Base-by-base conservation (phyloP, 2,113 vertebrate genomes). In the Pituophis catenifer region DNA sequence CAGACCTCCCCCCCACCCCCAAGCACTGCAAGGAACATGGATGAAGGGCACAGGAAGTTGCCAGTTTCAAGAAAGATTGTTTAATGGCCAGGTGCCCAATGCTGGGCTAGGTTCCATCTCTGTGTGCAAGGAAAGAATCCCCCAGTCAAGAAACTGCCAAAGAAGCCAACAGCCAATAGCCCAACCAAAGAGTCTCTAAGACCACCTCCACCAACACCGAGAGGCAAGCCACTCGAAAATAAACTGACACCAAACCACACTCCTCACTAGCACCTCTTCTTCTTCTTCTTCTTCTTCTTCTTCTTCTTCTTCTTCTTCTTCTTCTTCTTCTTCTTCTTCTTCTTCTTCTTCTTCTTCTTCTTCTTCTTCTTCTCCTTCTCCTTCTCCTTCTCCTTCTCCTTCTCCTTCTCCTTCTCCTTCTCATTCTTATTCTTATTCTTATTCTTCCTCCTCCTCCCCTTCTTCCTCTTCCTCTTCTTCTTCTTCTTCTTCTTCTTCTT, bases 1-100 rank as follows among this genome's bases (percentile, higher is more conserved):
- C 33, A n/a, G 57, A 48, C 88, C 19, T 19, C 88, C 93, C 19
- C 57, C 88, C 93, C 81, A 85, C 24, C 13, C 87, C 94, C 85
- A 33, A 26, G 55, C 4, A 88, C 88, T 88, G 6, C 50, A 26
- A n/a, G 48, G 62, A 90, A 93, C 29, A 24, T 38, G 89, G 19
- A 7, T 55, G 91, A 65, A 90, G 87, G 86, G 90, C 10, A 19
- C 10, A 94, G 38, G 92, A 50, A 89, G 26, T 21, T 12, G 2
- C 15, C 53, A 10, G 44, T 12, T 29, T 93, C 21, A 33, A 53
- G 55, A 65, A 44, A 21, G 24, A 52, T 24, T 26, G 21, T 44
- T 44, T 15, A 11, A 75, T 8, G 19, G 48, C 48, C 33, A 3
- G 9, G 58, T 9, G n/a, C n/a, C 58, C 17, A 17, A 44, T 7